These are phyloP conservation scores for Venturia canescens DNA, from an alignment of 1,140 invertebrate species.

Conservation along the genomic window DNA sequence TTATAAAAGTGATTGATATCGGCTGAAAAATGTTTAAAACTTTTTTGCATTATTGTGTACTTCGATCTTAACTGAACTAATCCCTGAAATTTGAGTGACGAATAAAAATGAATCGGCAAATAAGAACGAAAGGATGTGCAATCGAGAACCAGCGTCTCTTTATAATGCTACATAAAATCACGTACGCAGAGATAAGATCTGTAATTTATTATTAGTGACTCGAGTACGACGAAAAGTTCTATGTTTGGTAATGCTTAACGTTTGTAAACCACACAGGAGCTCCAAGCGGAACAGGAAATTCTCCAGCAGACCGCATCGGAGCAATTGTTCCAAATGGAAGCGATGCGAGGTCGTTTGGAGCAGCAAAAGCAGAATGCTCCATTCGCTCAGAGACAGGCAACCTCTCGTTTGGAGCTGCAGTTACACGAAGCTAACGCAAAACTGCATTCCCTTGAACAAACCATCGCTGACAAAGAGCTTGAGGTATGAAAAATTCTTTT, in stretches of 20 bases:
- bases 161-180: too few species aligned
- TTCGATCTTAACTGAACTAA: too few species aligned
- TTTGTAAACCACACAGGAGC: conserved; percentile 78
- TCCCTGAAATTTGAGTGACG: too few species aligned
- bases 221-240: not conserved
- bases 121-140: not conserved
- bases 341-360: conserved; percentile 86
- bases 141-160: not conserved
- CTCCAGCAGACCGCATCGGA: conserved; percentile 88
- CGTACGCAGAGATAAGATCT: not conserved
- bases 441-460: conserved; percentile 67
- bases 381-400: conserved; percentile 82
- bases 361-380: conserved; percentile 85
- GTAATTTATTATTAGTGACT: not conserved
- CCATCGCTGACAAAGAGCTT: conserved; percentile 68
- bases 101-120: not conserved
- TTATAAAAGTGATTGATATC: too few species aligned
- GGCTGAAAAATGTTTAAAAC: too few species aligned
- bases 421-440: conserved; percentile 79
- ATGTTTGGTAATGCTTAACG: conserved; percentile 44
- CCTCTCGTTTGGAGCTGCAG: conserved; percentile 81
- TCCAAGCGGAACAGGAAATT: conserved; percentile 87
- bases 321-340: conserved; percentile 87
- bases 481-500: conserved; percentile 57
- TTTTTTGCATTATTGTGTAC: too few species aligned